phyloP scores from a whole-genome alignment of 2,797 vertebrate genomes.

The Bothrops alternatus region DNA sequence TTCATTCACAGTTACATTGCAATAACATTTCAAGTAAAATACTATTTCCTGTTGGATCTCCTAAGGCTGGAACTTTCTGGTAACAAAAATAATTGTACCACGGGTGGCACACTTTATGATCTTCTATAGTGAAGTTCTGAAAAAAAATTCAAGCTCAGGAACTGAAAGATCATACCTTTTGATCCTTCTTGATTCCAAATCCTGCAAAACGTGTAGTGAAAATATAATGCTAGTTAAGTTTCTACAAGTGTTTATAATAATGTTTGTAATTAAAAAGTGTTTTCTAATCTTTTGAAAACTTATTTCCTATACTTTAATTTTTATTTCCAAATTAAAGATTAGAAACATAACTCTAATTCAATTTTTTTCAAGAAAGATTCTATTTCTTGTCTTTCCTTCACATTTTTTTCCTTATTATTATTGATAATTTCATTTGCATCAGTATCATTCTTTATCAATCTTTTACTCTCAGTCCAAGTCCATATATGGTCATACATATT shows the following conservation, averaged over 20 bases:
- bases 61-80: slow-evolving; percentile 25
- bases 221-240: slow-evolving; percentile 39
- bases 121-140: slow-evolving; percentile 36
- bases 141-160: slow-evolving; percentile 30
- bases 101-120: slow-evolving; percentile 48
- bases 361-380: background rate
- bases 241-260: slow-evolving; percentile 20
- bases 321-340: slow-evolving; percentile 11
- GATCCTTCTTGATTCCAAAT: background rate
- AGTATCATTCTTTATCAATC: background rate
- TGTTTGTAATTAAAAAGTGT: slow-evolving; percentile 19
- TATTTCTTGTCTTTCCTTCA: background rate
- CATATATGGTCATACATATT: background rate
- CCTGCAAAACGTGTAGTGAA: background rate
- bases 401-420: background rate
- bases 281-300: slow-evolving; percentile 28
- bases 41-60: background rate
- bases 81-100: slow-evolving; percentile 46
- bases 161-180: background rate
- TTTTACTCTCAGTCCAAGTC: background rate
- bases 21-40: slow-evolving; percentile 4
- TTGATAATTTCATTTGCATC: background rate
- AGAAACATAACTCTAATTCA: background rate
- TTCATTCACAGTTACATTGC: background rate
- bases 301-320: background rate